Evolutionary conservation across 2,888 invertebrate genomes (phyloP).

Genomic region (Lasioglossum oenotherae): DNA sequence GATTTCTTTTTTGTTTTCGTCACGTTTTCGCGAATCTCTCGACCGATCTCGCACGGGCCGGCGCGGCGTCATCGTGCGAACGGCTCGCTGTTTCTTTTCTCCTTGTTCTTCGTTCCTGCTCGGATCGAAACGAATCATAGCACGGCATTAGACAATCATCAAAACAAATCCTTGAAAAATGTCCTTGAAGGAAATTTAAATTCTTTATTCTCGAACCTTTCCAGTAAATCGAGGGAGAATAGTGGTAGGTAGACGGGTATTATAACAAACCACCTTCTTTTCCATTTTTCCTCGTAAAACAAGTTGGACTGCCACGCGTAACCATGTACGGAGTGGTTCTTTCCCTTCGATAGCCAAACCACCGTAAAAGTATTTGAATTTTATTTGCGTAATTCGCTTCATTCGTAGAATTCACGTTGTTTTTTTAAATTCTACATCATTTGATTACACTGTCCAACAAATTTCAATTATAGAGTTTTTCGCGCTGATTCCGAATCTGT

Average conservation of each 20-base stretch:
- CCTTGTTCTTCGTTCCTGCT: conserved; percentile 22
- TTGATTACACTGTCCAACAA: too few species aligned
- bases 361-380: neutral
- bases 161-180: conserved; percentile 56
- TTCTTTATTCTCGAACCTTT: conserved; percentile 82
- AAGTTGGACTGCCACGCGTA: conserved; percentile 79
- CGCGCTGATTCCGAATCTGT: too few species aligned
- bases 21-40: neutral
- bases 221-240: conserved; percentile 84
- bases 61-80: conserved; percentile 19
- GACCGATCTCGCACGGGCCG: conserved; percentile 6
- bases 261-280: conserved; percentile 76
- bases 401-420: neutral
- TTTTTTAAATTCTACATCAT: neutral
- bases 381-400: neutral
- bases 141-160: conserved; percentile 63
- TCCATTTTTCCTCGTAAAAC: conserved; percentile 77
- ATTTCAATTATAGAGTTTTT: too few species aligned
- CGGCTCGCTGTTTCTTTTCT: conserved; percentile 25
- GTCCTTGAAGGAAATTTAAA: conserved; percentile 79
- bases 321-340: conserved; percentile 64
- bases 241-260: conserved; percentile 83
- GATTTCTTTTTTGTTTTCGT: neutral
- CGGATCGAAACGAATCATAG: conserved; percentile 55
- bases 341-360: conserved; percentile 21